These are phyloP conservation scores for Chymomyza amoena DNA, from an alignment of 2,888 invertebrate genomes.

Conservation along the genomic window DNA sequence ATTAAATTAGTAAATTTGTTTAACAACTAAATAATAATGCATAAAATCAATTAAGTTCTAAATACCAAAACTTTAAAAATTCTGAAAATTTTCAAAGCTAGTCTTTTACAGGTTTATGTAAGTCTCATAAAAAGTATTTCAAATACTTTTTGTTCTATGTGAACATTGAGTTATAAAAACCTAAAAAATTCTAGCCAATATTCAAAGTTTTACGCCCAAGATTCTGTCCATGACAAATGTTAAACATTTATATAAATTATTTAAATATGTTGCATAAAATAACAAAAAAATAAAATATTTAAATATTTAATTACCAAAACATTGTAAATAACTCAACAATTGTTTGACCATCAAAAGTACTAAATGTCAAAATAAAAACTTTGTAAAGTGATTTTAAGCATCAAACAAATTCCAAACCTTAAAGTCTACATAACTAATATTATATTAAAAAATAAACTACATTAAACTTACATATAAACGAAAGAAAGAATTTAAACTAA, in stretches of 20 bases:
- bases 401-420: constrained; percentile 8
- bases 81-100: neutral
- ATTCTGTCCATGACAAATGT: neutral
- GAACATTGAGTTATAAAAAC: neutral
- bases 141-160: neutral
- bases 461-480: constrained; percentile 35
- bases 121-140: neutral
- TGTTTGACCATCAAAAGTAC: neutral
- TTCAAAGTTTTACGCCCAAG: neutral
- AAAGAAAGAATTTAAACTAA: constrained; percentile 61
- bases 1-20: neutral
- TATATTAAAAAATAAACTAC: constrained; percentile 19
- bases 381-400: constrained; percentile 35
- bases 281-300: neutral
- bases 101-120: neutral
- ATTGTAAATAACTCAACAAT: neutral
- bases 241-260: neutral
- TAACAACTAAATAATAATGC: neutral
- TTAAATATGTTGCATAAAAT: neutral
- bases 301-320: neutral
- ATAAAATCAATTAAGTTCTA: neutral
- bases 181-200: neutral
- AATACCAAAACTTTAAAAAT: neutral
- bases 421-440: constrained; percentile 11
- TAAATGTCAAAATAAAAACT: neutral